Evolutionary conservation across 2,797 vertebrate genomes (phyloP).

Genomic region (Hozukius guyotensis): DNA sequence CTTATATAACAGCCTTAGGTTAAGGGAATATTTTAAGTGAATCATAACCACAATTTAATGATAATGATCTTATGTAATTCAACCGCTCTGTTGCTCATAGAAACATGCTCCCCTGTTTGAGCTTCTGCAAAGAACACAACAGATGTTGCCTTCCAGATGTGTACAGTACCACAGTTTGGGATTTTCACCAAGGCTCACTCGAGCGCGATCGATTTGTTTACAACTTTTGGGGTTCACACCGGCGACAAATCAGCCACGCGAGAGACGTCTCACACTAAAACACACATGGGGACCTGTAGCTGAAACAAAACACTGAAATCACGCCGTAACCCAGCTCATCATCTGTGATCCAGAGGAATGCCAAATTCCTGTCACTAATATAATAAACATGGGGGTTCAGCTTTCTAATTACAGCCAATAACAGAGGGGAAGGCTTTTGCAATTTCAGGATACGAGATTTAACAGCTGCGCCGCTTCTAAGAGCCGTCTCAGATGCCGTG

Average conservation of each 20-base stretch:
- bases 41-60: not conserved
- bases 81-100: not conserved
- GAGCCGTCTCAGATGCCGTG: constrained; percentile 34
- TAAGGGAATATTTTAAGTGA: not conserved
- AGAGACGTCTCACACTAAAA: constrained; percentile 43
- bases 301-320: constrained; percentile 20
- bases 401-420: constrained; percentile 49
- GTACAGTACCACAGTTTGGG: constrained; percentile 8
- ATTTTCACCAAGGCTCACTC: constrained; percentile 35
- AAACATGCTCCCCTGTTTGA: not conserved
- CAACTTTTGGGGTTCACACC: constrained; percentile 50
- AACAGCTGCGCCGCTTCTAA: constrained; percentile 54
- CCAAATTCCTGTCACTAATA: constrained; percentile 26
- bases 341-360: not conserved
- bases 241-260: constrained; percentile 46
- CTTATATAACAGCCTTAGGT: not conserved
- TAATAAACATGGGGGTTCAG: constrained; percentile 40
- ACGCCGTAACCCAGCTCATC: constrained; percentile 2
- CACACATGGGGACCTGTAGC: constrained; percentile 44
- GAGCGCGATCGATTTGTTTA: constrained; percentile 63
- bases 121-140: not conserved
- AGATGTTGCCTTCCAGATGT: constrained; percentile 69
- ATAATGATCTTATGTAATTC: not conserved
- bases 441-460: constrained; percentile 18
- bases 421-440: constrained; percentile 14